Evolutionary conservation across 1,140 invertebrate genomes (phyloP).

Genomic region (Brachionus koreanus): DNA sequence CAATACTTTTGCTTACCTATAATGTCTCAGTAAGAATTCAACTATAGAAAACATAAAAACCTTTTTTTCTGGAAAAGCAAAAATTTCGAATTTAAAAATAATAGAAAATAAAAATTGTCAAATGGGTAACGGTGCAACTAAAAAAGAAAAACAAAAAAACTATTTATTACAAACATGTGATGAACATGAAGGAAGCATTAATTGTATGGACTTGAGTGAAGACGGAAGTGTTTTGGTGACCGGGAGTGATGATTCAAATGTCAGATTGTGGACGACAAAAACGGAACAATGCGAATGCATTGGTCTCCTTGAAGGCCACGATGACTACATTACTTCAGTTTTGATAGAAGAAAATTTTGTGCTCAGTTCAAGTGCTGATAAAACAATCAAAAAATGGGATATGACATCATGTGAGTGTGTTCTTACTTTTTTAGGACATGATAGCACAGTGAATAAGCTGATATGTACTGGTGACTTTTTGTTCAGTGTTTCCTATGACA

Average conservation of each 20-base stretch:
- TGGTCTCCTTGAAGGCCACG: conserved; percentile 60
- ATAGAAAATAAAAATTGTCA: not conserved
- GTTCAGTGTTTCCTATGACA: conserved; percentile 62
- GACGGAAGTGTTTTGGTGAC: conserved; percentile 62
- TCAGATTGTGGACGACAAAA: conserved; percentile 61
- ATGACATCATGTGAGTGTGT: conserved; percentile 61
- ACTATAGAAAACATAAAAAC: not conserved
- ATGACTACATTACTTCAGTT: conserved; percentile 62
- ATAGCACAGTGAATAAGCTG: conserved; percentile 60
- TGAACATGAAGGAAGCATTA: conserved; percentile 60
- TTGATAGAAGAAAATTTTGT: conserved; percentile 61
- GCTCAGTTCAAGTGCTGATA: conserved; percentile 62
- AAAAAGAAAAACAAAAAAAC: conserved; percentile 35
- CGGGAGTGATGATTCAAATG: conserved; percentile 62
- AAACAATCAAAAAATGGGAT: conserved; percentile 63
- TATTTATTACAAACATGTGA: conserved; percentile 13
- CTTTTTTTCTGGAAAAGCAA: not conserved
- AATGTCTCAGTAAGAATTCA: not conserved
- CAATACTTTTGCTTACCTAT: not conserved
- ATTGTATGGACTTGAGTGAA: conserved; percentile 63
- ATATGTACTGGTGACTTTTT: conserved; percentile 63
- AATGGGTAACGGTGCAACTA: conserved; percentile 35
- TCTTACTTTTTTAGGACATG: conserved; percentile 59
- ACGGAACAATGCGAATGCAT: conserved; percentile 61
- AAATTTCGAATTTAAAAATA: not conserved